phyloP scores from a whole-genome alignment of 2,113 vertebrate genomes.

The Pungitius pungitius region DNA sequence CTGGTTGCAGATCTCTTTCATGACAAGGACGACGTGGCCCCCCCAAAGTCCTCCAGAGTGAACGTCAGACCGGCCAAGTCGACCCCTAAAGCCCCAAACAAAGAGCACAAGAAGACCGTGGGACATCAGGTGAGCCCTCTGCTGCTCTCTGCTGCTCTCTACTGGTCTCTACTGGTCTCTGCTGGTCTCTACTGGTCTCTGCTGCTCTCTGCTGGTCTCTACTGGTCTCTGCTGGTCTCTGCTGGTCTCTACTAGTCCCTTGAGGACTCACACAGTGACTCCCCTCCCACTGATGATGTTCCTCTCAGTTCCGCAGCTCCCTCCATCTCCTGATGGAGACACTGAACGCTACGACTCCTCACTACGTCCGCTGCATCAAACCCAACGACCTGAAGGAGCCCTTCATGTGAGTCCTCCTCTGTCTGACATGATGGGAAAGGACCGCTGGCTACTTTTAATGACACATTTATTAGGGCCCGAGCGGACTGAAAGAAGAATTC shows the following conservation, averaged over 20 bases:
- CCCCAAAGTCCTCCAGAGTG: constrained; percentile 76
- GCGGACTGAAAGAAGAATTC: no score
- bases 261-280: background rate
- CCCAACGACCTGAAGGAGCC: constrained; percentile 91
- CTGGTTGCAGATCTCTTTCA: constrained; percentile 91
- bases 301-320: constrained; percentile 89
- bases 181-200: background rate
- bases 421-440: no score
- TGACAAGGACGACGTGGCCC: constrained; percentile 76
- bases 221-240: background rate
- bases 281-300: background rate
- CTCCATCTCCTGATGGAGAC: constrained; percentile 95
- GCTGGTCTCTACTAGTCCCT: background rate
- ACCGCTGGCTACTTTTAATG: no score
- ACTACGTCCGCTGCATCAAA: constrained; percentile 98
- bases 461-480: no score
- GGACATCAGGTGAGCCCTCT: constrained; percentile 87
- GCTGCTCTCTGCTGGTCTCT: background rate
- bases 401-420: constrained; percentile 86
- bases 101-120: constrained; percentile 92
- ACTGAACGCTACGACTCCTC: constrained; percentile 91
- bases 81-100: constrained; percentile 84
- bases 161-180: background rate
- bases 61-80: constrained; percentile 84
- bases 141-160: background rate